phyloP scores from a whole-genome alignment of 2,888 invertebrate genomes.

The Anthophora plumipes region DNA sequence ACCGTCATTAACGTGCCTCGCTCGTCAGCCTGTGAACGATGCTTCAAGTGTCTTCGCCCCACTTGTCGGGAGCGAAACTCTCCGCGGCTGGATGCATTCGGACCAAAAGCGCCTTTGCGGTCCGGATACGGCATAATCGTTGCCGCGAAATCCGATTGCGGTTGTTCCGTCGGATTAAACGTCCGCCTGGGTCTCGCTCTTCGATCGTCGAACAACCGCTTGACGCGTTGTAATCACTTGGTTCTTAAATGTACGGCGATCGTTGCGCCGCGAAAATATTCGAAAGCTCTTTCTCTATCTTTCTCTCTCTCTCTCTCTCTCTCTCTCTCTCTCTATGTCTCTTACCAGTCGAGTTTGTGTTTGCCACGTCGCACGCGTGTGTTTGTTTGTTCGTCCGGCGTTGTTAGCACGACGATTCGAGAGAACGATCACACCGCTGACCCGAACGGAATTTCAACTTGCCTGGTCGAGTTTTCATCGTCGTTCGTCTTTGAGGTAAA shows the following conservation, averaged over 20 bases:
- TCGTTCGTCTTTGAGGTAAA: neutral
- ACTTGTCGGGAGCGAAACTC: slow-evolving; percentile 55
- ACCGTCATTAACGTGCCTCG: slow-evolving; percentile 71
- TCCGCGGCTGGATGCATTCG: slow-evolving; percentile 57
- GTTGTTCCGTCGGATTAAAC: slow-evolving; percentile 64
- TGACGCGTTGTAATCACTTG: slow-evolving; percentile 12
- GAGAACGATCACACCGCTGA: slow-evolving; percentile 37
- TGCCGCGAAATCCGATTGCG: slow-evolving; percentile 71
- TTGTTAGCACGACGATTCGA: slow-evolving; percentile 37
- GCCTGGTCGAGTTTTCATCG: neutral
- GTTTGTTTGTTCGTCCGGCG: slow-evolving; percentile 24
- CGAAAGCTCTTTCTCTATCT: too few relatives aligned
- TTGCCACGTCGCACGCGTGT: neutral
- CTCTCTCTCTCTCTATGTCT: too few relatives aligned
- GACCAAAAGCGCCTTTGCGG: slow-evolving; percentile 68
- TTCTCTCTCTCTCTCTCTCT: too few relatives aligned
- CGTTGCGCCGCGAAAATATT: slow-evolving; percentile 7
- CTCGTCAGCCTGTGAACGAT: slow-evolving; percentile 64
- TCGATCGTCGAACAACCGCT: slow-evolving; percentile 14
- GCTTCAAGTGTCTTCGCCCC: slow-evolving; percentile 68
- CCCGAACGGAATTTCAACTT: slow-evolving; percentile 19
- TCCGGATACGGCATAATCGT: slow-evolving; percentile 64
- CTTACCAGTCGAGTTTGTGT: neutral
- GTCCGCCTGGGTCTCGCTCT: slow-evolving; percentile 7
- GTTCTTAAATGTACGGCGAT: slow-evolving; percentile 8